A percentile compares a stretch with the other conserved stretches of the same genome.
Evolutionary conservation across 2,797 vertebrate genomes (phyloP).

Genomic region (Pyrocephalus nanus): DNA sequence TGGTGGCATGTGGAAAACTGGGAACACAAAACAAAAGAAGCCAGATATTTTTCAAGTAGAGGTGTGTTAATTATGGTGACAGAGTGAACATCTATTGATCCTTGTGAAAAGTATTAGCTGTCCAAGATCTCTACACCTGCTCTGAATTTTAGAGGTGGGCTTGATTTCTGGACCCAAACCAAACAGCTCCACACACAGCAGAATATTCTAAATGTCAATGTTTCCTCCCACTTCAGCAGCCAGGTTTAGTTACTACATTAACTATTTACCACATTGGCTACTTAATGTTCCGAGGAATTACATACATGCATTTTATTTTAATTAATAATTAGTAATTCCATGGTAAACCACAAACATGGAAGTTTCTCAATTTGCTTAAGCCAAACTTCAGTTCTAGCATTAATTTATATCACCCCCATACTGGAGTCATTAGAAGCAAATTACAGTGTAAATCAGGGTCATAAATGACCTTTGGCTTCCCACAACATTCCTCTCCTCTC

Average conservation of each 20-base stretch:
- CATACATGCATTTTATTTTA: background rate
- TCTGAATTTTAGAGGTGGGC: background rate
- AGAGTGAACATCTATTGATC: background rate
- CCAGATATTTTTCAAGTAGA: background rate
- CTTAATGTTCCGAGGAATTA: background rate
- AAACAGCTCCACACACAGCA: background rate
- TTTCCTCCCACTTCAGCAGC: background rate
- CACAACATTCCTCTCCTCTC: background rate
- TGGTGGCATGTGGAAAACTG: slow-evolving; percentile 96
- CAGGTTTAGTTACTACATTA: background rate
- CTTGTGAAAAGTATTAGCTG: background rate
- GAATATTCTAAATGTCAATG: background rate
- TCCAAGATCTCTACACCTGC: background rate
- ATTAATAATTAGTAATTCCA: background rate
- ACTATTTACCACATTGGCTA: background rate
- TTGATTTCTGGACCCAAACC: background rate
- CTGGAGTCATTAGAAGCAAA: background rate
- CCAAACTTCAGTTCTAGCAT: background rate
- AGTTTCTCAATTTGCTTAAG: background rate
- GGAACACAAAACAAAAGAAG: background rate
- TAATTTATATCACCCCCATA: background rate
- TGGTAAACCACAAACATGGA: background rate
- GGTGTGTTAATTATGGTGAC: background rate
- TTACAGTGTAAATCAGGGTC: background rate
- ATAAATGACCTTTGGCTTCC: background rate